These are phyloP conservation scores for Argyrosomus regius DNA, from an alignment of 2,797 vertebrate genomes.

Conservation along the genomic window DNA sequence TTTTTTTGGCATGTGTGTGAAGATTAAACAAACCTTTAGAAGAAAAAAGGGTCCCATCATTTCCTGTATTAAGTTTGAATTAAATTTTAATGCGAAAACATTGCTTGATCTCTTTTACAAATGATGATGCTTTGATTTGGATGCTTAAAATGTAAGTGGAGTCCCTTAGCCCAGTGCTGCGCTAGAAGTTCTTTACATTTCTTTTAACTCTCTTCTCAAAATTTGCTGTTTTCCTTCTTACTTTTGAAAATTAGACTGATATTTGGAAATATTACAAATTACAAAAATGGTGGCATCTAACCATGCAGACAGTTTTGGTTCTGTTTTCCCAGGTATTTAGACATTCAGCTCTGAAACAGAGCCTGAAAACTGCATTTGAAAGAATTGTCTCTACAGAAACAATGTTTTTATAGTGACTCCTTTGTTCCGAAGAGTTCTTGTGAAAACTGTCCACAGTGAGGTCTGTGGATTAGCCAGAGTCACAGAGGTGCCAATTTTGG, in stretches of 20 bases:
- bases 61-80: constrained; percentile 86
- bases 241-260: constrained; percentile 31
- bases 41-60: constrained; percentile 81
- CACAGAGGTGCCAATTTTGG: not conserved
- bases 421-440: not conserved
- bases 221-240: constrained; percentile 11
- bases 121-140: constrained; percentile 85
- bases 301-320: not conserved
- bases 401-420: constrained; percentile 13
- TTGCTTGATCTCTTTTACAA: constrained; percentile 87
- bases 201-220: constrained; percentile 42
- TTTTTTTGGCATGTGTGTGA: constrained; percentile 79
- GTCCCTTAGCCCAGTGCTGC: constrained; percentile 51
- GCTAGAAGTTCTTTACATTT: constrained; percentile 51
- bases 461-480: not conserved
- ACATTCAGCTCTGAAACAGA: constrained; percentile 1
- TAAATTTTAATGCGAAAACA: constrained; percentile 86
- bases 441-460: constrained; percentile 4
- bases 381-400: not conserved
- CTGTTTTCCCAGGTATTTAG: not conserved
- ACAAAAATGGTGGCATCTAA: not conserved
- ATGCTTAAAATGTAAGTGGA: constrained; percentile 76
- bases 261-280: constrained; percentile 25
- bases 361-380: not conserved
- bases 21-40: constrained; percentile 90